phyloP scores from a whole-genome alignment of 2,888 invertebrate species.

The Mythimna impura region DNA sequence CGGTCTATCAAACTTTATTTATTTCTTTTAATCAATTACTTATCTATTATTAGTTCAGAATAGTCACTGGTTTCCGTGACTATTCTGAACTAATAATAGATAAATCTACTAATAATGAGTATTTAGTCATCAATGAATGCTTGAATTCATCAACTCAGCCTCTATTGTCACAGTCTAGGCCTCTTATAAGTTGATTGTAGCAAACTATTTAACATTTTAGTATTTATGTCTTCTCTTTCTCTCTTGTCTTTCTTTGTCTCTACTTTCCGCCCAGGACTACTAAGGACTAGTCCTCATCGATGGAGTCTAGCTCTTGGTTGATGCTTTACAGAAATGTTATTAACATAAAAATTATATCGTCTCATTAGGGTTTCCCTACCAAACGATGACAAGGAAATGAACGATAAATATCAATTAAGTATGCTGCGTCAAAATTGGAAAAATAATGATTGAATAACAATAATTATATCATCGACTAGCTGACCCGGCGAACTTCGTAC shows the following conservation, averaged over 20 bases:
- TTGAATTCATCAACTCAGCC: not conserved
- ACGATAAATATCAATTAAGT: not conserved
- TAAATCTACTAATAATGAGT: not conserved
- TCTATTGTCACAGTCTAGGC: not conserved
- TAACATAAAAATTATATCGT: not conserved
- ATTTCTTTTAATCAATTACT: too few relatives aligned
- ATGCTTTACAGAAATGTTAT: too few relatives aligned
- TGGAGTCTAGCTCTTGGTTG: not conserved
- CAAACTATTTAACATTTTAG: not conserved
- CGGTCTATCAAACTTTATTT: not conserved
- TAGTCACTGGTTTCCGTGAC: too few relatives aligned
- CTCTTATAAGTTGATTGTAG: not conserved
- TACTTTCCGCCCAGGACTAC: not conserved
- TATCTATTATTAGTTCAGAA: too few relatives aligned
- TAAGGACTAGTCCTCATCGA: not conserved
- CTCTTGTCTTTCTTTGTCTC: too few relatives aligned
- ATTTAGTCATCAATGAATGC: not conserved
- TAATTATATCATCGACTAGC: not conserved
- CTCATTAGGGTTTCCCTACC: not conserved
- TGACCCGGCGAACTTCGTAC: too few relatives aligned
- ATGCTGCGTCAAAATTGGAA: not conserved
- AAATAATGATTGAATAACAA: not conserved
- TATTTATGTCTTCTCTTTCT: not conserved
- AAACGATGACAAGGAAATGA: not conserved
- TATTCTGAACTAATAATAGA: not conserved